phyloP scores from a whole-genome alignment of 2,797 vertebrate species.

The Xiphorhynchus erythropygius region DNA sequence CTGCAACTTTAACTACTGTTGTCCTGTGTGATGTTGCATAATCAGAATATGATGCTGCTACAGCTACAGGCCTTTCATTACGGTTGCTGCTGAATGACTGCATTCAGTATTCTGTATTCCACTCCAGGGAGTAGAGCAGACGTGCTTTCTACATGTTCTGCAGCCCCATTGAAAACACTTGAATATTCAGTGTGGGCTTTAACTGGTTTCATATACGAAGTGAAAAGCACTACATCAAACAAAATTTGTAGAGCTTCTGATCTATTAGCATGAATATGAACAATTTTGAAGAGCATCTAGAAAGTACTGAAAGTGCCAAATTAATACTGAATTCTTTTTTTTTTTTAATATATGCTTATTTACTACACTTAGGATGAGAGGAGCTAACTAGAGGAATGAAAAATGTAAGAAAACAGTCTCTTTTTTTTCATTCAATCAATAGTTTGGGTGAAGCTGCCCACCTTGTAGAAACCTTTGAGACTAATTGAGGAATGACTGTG shows the following conservation, averaged over 20 bases:
- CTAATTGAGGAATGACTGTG: background rate
- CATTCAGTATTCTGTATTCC: slow-evolving; percentile 3
- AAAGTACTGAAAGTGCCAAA: background rate
- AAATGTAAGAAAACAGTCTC: background rate
- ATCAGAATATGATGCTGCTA: background rate
- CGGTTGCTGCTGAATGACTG: slow-evolving; percentile 15
- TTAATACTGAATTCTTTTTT: background rate
- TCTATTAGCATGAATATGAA: background rate
- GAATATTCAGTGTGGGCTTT: background rate
- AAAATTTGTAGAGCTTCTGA: background rate
- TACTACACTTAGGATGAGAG: background rate
- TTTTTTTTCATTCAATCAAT: background rate
- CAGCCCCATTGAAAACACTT: background rate
- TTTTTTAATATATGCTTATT: background rate
- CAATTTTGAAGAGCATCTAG: background rate
- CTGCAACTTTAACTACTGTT: slow-evolving; percentile 4
- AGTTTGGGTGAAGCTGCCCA: background rate
- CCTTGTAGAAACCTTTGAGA: background rate
- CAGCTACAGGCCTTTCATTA: background rate
- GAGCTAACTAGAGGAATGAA: background rate
- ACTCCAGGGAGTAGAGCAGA: slow-evolving; percentile 9
- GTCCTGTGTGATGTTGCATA: slow-evolving; percentile 17
- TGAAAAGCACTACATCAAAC: background rate
- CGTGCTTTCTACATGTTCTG: background rate
- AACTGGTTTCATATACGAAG: background rate